phyloP scores from a whole-genome alignment of 2,113 vertebrate species.

The Phasianus colchicus region DNA sequence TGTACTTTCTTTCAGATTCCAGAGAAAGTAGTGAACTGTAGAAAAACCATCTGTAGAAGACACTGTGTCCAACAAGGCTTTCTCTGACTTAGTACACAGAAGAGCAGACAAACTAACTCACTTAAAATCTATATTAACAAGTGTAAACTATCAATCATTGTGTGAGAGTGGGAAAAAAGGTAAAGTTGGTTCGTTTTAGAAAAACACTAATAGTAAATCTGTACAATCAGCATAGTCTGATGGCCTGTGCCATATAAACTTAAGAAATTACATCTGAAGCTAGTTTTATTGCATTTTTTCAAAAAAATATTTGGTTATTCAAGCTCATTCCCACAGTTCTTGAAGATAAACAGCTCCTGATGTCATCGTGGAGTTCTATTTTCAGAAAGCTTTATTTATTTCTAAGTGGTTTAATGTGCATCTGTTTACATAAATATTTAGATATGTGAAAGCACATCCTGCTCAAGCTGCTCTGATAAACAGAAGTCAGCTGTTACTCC shows the following conservation, averaged over 20 bases:
- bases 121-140: neutral
- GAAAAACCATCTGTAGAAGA: neutral
- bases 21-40: neutral
- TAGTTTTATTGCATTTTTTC: slow-evolving; percentile 19
- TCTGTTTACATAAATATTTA: slow-evolving; percentile 75
- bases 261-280: slow-evolving; percentile 42
- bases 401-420: slow-evolving; percentile 66
- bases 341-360: slow-evolving; percentile 68
- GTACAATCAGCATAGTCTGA: neutral
- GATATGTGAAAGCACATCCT: slow-evolving; percentile 63
- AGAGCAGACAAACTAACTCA: neutral
- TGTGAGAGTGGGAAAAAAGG: neutral
- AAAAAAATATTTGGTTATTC: slow-evolving; percentile 60
- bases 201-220: neutral
- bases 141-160: neutral
- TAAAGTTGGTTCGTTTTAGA: neutral
- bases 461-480: slow-evolving; percentile 58
- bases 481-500: slow-evolving; percentile 63
- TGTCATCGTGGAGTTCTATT: slow-evolving; percentile 68
- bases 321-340: slow-evolving; percentile 56
- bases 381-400: slow-evolving; percentile 71
- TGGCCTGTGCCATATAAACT: slow-evolving; percentile 5
- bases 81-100: neutral
- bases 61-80: neutral
- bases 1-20: neutral